A percentile compares a stretch with the other conserved stretches of the same genome.
Evolutionary conservation across 2,113 vertebrate genomes (phyloP).

Genomic region (Crocuta crocuta): DNA sequence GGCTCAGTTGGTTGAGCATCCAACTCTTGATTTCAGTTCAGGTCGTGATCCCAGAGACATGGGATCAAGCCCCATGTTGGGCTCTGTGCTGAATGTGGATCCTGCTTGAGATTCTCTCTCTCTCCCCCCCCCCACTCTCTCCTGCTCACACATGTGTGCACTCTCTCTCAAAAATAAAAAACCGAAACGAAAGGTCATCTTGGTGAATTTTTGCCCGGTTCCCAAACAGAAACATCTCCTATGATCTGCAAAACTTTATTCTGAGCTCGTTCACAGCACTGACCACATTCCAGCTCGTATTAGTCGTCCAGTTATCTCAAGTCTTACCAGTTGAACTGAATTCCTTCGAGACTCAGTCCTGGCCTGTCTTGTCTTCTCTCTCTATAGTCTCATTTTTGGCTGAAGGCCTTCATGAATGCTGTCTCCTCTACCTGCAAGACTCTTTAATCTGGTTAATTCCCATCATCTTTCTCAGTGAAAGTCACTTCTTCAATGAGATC

Average conservation of each 20-base stretch:
- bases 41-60: too few relatives aligned
- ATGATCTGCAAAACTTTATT: background rate
- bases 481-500: background rate
- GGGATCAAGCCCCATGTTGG: too few relatives aligned
- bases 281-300: background rate
- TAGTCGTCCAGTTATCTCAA: background rate
- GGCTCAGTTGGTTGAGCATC: too few relatives aligned
- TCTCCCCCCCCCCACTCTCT: too few relatives aligned
- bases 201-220: background rate
- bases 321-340: background rate
- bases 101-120: too few relatives aligned
- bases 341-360: background rate
- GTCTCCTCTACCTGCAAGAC: background rate
- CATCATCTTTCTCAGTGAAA: conserved; percentile 4
- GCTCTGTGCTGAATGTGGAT: too few relatives aligned
- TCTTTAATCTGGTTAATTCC: background rate
- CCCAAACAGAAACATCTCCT: background rate
- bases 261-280: background rate
- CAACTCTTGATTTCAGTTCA: too few relatives aligned
- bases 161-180: background rate
- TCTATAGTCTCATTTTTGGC: background rate
- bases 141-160: too few relatives aligned
- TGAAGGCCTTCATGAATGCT: background rate
- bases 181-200: background rate
- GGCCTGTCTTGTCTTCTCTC: background rate